A percentile compares a stretch with the other conserved stretches of the same genome.
These are phyloP conservation scores for Microtus californicus DNA, from an alignment of 2,797 vertebrate genomes.

Conservation along the genomic window DNA sequence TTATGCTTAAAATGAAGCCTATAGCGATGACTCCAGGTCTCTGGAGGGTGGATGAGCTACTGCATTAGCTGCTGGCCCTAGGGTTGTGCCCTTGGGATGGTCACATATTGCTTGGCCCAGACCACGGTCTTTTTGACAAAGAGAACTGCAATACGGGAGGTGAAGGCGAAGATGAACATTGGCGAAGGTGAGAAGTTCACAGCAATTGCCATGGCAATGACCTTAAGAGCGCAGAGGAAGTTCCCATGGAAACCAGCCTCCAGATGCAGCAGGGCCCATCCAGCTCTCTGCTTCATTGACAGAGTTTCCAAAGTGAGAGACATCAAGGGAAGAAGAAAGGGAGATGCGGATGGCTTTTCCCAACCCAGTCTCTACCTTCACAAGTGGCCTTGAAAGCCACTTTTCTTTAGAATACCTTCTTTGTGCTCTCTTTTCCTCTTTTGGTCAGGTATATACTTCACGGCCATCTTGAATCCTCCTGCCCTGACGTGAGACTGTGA, in stretches of 20 bases:
- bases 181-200: slow-evolving; percentile 70
- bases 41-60: not conserved
- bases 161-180: slow-evolving; percentile 39
- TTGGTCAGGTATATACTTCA: not conserved
- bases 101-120: not conserved
- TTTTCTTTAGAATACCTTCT: slow-evolving; percentile 9
- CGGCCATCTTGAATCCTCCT: not conserved
- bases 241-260: slow-evolving; percentile 81
- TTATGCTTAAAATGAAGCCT: not conserved
- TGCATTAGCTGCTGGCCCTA: not conserved
- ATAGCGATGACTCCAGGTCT: not conserved
- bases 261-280: slow-evolving; percentile 18
- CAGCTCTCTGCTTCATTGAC: slow-evolving; percentile 21
- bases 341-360: not conserved
- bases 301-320: slow-evolving; percentile 42
- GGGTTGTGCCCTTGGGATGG: not conserved
- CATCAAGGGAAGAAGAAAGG: not conserved
- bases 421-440: not conserved
- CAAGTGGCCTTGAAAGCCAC: slow-evolving; percentile 1
- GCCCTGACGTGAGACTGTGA: not conserved
- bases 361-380: not conserved
- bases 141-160: not conserved
- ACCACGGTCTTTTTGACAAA: slow-evolving; percentile 18
- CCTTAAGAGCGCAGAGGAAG: slow-evolving; percentile 62
- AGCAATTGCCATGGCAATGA: slow-evolving; percentile 72